phyloP scores from a whole-genome alignment of 2,113 vertebrate genomes.

The Thryonomys swinderianus region DNA sequence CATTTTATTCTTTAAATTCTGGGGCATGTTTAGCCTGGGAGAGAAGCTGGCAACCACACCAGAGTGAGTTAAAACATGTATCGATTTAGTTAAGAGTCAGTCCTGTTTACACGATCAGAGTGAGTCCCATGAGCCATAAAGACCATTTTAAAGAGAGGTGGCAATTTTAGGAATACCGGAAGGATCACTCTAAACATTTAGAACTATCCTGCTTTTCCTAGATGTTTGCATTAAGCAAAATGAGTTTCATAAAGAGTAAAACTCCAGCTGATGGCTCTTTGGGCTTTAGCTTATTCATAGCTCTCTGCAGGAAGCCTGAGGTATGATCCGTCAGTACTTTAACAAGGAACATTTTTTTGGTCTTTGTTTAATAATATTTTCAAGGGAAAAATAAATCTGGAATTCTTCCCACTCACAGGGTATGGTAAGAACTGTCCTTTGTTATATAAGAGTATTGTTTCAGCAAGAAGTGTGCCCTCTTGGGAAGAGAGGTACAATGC shows the following conservation, averaged over 20 bases:
- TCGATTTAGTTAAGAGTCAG: neutral
- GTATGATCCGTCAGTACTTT: neutral
- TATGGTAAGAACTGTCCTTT: constrained; percentile 58
- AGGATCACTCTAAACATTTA: constrained; percentile 36
- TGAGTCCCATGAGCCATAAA: neutral
- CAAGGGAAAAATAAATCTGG: constrained; percentile 29
- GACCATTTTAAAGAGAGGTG: neutral
- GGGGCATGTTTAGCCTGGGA: neutral
- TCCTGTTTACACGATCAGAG: constrained; percentile 19
- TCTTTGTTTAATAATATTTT: constrained; percentile 62
- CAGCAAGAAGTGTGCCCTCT: constrained; percentile 39
- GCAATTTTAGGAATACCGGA: constrained; percentile 16
- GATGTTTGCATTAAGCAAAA: neutral
- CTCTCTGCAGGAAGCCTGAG: neutral
- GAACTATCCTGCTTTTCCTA: neutral
- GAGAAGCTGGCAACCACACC: neutral
- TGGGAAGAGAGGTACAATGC: constrained; percentile 49
- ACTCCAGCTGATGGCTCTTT: neutral
- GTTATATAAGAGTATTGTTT: constrained; percentile 55
- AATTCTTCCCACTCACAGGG: constrained; percentile 30
- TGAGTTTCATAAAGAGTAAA: neutral
- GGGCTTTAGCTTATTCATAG: neutral
- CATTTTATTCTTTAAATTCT: constrained; percentile 26
- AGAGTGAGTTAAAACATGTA: constrained; percentile 53
- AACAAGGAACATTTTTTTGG: neutral